Base-by-base conservation (phyloP, 2,797 vertebrate species). In the Pangasius krempfi region DNA sequence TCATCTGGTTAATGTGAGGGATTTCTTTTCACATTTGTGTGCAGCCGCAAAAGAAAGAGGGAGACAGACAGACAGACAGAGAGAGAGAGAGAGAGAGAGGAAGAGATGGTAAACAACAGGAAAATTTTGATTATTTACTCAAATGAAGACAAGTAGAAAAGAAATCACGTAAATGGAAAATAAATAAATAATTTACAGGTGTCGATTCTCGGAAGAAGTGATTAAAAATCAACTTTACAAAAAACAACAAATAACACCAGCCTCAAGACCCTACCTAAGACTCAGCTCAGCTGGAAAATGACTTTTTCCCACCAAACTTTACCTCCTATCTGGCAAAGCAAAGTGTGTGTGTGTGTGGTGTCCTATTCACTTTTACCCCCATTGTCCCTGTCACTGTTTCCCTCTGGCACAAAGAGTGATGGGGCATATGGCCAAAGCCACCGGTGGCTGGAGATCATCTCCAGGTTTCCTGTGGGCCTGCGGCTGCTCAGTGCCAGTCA, bases 401-500 rank as follows among this genome's bases (percentile, higher is more conserved):
- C 56, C 9, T 22, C 40, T 40, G 40, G 52, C 37, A 66, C 85
- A 30, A 20, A 64, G 78, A 84, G 64, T 52, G 66, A 47, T 70
- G 84, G 70, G 85, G 75, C 80, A 68, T 58, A 60, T 87, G 44
- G 54, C 60, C 81, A 86, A 89, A 89, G 87, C 72, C 80, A 85
- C 64, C 54, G 78, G 47, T 47, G 40, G 58, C 89, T 89, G 66
- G 44, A 88, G 60, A 89, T 79, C 83, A 82, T 89, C 89, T 87
- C 84, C 86, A 54, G 64, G 81, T 88, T 86, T 88, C 76, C 85
- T 87, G 70, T 72, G 44, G 68, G 86, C 62, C 70, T 89, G 85
- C 5, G 56, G 76, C 56, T 87, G 47, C 76, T 90, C 85, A 88
- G 37, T 89, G 88, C 86, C 82, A 92, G 37, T 62, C 88, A 85